A percentile compares a stretch with the other conserved stretches of the same genome.
Conservation (phyloP, 2,888 invertebrate species). For the Spisula solida region DNA sequence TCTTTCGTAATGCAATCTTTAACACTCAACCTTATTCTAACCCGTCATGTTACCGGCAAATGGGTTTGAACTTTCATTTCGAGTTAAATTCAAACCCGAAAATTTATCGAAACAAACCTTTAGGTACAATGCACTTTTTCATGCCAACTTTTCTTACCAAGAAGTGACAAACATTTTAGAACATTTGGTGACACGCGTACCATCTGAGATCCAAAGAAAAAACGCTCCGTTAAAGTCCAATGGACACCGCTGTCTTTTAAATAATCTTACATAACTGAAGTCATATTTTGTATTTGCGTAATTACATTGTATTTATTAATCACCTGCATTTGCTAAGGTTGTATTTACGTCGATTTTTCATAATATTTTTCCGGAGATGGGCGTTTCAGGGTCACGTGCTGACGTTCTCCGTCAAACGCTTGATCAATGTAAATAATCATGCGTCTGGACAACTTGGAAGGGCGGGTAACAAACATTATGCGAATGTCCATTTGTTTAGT, state of each 20-base stretch:
- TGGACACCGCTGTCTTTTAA: not conserved
- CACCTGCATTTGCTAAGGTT: not conserved
- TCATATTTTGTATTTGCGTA: not conserved
- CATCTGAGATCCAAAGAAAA: not conserved
- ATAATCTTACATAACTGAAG: not conserved
- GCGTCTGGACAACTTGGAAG: conserved; percentile 61
- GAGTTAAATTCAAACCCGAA: conserved; percentile 14
- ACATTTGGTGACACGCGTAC: not conserved
- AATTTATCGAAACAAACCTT: conserved; percentile 13
- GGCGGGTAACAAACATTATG: conserved; percentile 59
- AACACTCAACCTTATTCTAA: not conserved
- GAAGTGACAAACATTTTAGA: not conserved
- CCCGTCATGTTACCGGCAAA: conserved; percentile 19
- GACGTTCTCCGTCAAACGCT: conserved; percentile 59
- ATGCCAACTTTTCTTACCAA: not conserved
- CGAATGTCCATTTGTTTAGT: conserved; percentile 46
- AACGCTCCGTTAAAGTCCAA: not conserved
- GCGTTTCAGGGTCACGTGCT: conserved; percentile 47
- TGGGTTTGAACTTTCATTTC: conserved; percentile 19
- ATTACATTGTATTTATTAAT: conserved; percentile 18
- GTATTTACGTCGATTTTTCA: conserved; percentile 15
- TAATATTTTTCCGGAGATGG: conserved; percentile 9
- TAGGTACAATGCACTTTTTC: not conserved
- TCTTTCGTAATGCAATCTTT: conserved; percentile 16
- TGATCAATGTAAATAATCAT: conserved; percentile 73